Evolutionary conservation across 1,140 invertebrate species (phyloP).

Genomic region (Achroia grisella): DNA sequence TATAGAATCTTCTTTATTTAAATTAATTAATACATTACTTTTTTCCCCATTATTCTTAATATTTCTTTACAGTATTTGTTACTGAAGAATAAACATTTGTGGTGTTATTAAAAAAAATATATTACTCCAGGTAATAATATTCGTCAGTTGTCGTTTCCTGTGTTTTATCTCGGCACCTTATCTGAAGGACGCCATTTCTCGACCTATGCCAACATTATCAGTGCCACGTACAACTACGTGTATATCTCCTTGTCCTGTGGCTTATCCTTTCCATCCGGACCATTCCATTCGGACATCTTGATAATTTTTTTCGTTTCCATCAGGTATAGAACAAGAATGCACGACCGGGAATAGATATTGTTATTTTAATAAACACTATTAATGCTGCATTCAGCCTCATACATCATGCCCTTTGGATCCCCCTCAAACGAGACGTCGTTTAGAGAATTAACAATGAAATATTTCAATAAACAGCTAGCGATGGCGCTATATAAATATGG

Average conservation of each 20-base stretch:
- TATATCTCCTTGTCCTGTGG: conserved; percentile 31
- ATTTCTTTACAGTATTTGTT: too few relatives aligned
- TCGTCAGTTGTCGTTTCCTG: conserved; percentile 19
- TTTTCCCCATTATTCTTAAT: too few relatives aligned
- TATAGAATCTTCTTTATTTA: too few relatives aligned
- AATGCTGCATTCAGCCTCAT: conserved; percentile 47
- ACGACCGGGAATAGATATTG: conserved; percentile 37
- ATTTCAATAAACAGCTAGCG: conserved; percentile 62
- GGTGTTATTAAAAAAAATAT: too few relatives aligned
- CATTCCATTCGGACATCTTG: conserved; percentile 11
- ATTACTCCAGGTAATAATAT: too few relatives aligned
- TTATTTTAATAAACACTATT: conserved; percentile 68
- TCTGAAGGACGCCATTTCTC: conserved; percentile 36
- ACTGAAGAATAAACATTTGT: too few relatives aligned
- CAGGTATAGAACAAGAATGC: conserved; percentile 34
- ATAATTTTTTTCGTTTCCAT: conserved; percentile 20
- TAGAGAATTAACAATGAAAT: conserved; percentile 68
- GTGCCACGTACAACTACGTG: conserved; percentile 38
- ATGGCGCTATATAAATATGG: conserved; percentile 58
- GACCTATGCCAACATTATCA: conserved; percentile 58
- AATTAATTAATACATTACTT: too few relatives aligned
- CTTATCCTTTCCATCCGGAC: conserved; percentile 40
- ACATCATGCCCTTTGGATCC: conserved; percentile 41
- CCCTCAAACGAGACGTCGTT: conserved; percentile 42
- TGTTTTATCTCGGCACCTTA: conserved; percentile 35